Conservation (phyloP, 2,888 invertebrate genomes). For the Rhagophthalmus giganteus region DNA sequence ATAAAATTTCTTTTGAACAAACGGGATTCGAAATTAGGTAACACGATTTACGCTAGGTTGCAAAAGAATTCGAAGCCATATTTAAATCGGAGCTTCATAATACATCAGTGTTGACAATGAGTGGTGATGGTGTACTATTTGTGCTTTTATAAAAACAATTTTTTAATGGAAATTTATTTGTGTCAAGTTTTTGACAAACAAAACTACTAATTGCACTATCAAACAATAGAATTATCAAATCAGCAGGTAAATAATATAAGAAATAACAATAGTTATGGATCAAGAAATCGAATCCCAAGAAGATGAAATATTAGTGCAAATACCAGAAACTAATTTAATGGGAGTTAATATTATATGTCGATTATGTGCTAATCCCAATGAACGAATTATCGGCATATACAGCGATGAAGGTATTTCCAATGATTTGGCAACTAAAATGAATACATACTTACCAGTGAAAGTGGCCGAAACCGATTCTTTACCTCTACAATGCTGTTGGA, state of each 20-base stretch:
- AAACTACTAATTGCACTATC: too few species aligned
- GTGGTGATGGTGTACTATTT: conserved; percentile 1
- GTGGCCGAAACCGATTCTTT: conserved; percentile 60
- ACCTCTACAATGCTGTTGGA: conserved; percentile 65
- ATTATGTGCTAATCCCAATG: conserved; percentile 35
- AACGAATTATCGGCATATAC: conserved; percentile 62
- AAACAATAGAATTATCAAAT: too few species aligned
- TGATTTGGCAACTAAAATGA: conserved; percentile 64
- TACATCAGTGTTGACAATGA: too few species aligned
- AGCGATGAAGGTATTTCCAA: conserved; percentile 64
- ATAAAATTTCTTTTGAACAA: too few species aligned
- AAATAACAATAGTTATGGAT: not conserved
- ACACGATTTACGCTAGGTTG: too few species aligned
- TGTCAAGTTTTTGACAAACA: too few species aligned
- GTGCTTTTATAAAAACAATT: not conserved
- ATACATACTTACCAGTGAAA: conserved; percentile 66
- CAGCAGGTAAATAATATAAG: not conserved
- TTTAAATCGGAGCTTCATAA: too few species aligned
- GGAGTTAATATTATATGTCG: conserved; percentile 30
- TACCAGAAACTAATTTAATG: conserved; percentile 9
- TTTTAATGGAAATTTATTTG: too few species aligned
- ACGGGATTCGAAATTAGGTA: too few species aligned
- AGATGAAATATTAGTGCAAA: conserved; percentile 15
- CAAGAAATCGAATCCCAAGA: conserved; percentile 12
- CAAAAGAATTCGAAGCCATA: too few species aligned